Evolutionary conservation across 2,888 invertebrate species (phyloP).

Genomic region (Pterostichus niger): DNA sequence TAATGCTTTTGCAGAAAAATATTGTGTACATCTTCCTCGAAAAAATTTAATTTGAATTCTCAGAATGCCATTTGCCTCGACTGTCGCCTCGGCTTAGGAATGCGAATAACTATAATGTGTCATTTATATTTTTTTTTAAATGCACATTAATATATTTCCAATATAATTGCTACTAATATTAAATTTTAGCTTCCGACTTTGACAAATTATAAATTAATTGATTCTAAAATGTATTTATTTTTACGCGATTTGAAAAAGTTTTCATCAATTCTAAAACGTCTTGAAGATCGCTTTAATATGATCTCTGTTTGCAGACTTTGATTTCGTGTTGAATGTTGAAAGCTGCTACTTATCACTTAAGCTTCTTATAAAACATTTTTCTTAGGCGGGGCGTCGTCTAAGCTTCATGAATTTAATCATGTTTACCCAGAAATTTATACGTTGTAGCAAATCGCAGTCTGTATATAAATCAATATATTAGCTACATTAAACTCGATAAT

Average conservation of each 20-base stretch:
- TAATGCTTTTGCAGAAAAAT: no score
- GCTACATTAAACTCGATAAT: slow-evolving; percentile 1
- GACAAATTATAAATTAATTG: slow-evolving; percentile 7
- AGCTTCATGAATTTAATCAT: slow-evolving; percentile 57
- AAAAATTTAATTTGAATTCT: no score
- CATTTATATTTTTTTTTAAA: no score
- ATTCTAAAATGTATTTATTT: background rate
- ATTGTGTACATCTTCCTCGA: no score
- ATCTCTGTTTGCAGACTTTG: slow-evolving; percentile 63
- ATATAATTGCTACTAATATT: no score
- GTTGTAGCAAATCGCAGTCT: background rate
- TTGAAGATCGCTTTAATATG: slow-evolving; percentile 51
- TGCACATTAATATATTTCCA: no score
- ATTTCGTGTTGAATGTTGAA: slow-evolving; percentile 69
- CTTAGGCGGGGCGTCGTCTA: slow-evolving; percentile 56
- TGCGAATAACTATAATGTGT: no score
- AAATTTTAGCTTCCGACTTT: no score
- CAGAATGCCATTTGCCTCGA: no score
- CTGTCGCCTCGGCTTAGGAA: no score
- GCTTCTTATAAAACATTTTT: slow-evolving; percentile 70
- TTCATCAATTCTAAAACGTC: slow-evolving; percentile 15
- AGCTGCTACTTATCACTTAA: slow-evolving; percentile 69
- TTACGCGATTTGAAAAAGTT: background rate
- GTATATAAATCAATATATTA: slow-evolving; percentile 15
- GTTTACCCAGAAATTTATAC: slow-evolving; percentile 60